These are phyloP conservation scores for Halcyon badia DNA, from an alignment of 2,797 vertebrate genomes.

Conservation along the genomic window DNA sequence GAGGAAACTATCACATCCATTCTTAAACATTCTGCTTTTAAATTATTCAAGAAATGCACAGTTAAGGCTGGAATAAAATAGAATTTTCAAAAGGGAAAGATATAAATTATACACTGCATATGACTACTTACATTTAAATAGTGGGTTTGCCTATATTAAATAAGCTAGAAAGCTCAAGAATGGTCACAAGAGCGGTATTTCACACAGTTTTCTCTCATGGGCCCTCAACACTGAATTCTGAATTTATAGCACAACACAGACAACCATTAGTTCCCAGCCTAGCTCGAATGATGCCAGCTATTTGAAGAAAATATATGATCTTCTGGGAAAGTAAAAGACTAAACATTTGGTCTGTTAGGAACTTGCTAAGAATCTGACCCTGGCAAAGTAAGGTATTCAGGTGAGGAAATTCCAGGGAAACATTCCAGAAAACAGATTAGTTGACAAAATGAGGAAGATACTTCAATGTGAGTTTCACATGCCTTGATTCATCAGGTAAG, in stretches of 20 bases:
- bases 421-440: neutral
- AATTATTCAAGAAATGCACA: constrained; percentile 19
- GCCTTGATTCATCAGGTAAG: neutral
- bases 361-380: neutral
- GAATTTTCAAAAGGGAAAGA: constrained; percentile 5
- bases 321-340: neutral
- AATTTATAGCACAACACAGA: neutral
- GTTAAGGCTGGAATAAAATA: neutral
- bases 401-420: neutral
- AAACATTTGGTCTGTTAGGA: neutral
- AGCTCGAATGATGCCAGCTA: neutral
- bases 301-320: neutral
- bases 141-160: neutral
- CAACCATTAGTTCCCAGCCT: neutral
- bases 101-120: neutral
- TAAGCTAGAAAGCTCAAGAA: neutral
- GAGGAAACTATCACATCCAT: neutral
- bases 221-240: neutral
- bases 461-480: neutral
- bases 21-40: constrained; percentile 29
- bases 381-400: neutral
- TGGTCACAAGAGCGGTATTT: neutral
- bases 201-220: neutral
- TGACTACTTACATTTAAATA: neutral
- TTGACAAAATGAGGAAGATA: neutral